Evolutionary conservation across 2,797 vertebrate genomes (phyloP).

Genomic region (Protonibea diacanthus): DNA sequence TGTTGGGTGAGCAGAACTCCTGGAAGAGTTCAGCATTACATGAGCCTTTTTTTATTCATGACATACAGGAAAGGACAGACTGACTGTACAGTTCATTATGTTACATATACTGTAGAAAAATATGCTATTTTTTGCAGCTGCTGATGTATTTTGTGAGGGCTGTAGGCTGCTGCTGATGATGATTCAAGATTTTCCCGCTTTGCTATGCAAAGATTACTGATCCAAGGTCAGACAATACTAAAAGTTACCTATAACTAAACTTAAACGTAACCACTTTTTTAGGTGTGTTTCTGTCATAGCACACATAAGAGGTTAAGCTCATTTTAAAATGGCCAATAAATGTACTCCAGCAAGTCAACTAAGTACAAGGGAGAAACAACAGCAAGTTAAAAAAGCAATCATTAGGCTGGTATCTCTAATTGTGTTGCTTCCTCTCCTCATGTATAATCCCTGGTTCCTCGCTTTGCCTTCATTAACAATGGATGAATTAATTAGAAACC

Average conservation of each 20-base stretch:
- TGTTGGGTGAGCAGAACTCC: too few species aligned
- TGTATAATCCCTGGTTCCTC: constrained; percentile 86
- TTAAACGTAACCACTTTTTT: constrained; percentile 31
- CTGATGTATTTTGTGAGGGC: background rate
- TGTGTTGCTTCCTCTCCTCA: constrained; percentile 85
- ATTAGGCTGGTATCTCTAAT: constrained; percentile 89
- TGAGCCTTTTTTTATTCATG: background rate
- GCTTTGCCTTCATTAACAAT: constrained; percentile 90
- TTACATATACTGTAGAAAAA: background rate
- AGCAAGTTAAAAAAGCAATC: constrained; percentile 85
- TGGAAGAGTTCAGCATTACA: background rate
- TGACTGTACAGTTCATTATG: background rate
- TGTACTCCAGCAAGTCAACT: constrained; percentile 66
- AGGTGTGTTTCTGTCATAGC: background rate
- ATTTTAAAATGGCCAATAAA: constrained; percentile 81
- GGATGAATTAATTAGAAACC: constrained; percentile 92
- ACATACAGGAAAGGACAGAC: background rate
- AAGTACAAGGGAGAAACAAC: constrained; percentile 76
- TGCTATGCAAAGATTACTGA: background rate
- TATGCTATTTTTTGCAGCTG: background rate
- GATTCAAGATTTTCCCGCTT: background rate
- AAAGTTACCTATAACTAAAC: constrained; percentile 30
- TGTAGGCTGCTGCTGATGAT: background rate
- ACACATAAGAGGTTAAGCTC: constrained; percentile 38
- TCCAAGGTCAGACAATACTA: background rate